Base-by-base conservation (phyloP, 2,797 vertebrate species). In the Coccyzus lansbergi region DNA sequence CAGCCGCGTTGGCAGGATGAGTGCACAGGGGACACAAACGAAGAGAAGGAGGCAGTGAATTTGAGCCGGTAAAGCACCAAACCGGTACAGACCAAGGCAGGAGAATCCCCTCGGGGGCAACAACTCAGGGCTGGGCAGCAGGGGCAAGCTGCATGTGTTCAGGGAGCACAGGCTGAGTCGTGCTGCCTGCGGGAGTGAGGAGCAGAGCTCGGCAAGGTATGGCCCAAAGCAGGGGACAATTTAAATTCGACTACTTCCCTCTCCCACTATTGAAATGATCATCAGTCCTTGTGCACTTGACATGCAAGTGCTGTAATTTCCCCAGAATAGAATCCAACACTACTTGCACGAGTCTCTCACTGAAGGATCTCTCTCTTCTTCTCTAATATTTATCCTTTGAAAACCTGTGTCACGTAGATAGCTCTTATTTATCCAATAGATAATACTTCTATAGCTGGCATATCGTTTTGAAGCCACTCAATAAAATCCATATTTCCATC, bases 341-440 rank as follows among this genome's bases (percentile, higher is more conserved):
- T 95, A 94, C 95, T 96, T 96, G 46, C 79, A 14, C 72, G 89
- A 92, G 86, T 49, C 94, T 94, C 90, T 91, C 62, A 7, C 83
- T 92, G 90, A 95, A 95, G 96, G 91, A 95, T 96, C 96, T 95
- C 95, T 94, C 78, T 94, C 80, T 88, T 46, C 91, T 88, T 94
- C 93, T 96, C 92, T 96, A 94, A 95, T 95, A 96, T 96, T 94
- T 95, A 93, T 95, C 93, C 92, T 95, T 96, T 95, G 89, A 96
- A 95, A 95, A 93, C 94, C 93, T 46, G 64, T 96, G 95, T 96
- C 96, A 96, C 94, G 86, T 81, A 96, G 93, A 95, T 91, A 96
- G 96, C 96, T 96, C 93, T 96, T 96, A 94, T 95, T 97, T 95
- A 95, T 88, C 92, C 83, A 91, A 83, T 75, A 94, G 95, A 95